These are phyloP conservation scores for Chinchilla lanigera DNA, from an alignment of 2,113 vertebrate genomes.

Conservation along the genomic window DNA sequence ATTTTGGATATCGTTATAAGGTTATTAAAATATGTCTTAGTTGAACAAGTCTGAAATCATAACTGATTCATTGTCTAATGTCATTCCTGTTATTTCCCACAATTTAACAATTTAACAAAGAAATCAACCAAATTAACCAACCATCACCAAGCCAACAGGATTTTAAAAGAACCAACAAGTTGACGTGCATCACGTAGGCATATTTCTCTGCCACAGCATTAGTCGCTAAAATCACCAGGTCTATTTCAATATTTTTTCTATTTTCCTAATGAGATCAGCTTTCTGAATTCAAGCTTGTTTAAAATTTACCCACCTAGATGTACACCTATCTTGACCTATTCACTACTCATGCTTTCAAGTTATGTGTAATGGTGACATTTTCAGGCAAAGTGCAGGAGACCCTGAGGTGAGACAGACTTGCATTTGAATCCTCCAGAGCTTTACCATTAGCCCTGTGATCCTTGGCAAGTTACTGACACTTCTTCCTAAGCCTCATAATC, in stretches of 20 bases:
- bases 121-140: background rate
- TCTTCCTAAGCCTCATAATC: background rate
- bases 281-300: background rate
- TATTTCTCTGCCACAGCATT: background rate
- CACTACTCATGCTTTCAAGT: background rate
- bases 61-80: background rate
- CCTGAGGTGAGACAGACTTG: background rate
- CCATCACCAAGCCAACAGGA: background rate
- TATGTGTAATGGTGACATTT: background rate
- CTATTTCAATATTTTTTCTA: background rate
- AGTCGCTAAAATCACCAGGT: background rate
- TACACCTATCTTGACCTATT: background rate
- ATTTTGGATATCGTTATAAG: background rate
- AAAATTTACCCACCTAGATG: background rate
- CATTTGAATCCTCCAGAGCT: background rate
- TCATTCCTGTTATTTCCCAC: background rate
- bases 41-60: background rate
- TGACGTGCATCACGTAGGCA: background rate
- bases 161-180: background rate
- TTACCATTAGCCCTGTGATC: background rate
- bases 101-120: background rate
- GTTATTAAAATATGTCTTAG: conserved; percentile 5
- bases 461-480: background rate
- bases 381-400: background rate
- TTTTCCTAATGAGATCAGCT: conserved; percentile 9